Evolutionary conservation across 2,797 vertebrate genomes (phyloP).

Genomic region (Acrocephalus scirpaceus): DNA sequence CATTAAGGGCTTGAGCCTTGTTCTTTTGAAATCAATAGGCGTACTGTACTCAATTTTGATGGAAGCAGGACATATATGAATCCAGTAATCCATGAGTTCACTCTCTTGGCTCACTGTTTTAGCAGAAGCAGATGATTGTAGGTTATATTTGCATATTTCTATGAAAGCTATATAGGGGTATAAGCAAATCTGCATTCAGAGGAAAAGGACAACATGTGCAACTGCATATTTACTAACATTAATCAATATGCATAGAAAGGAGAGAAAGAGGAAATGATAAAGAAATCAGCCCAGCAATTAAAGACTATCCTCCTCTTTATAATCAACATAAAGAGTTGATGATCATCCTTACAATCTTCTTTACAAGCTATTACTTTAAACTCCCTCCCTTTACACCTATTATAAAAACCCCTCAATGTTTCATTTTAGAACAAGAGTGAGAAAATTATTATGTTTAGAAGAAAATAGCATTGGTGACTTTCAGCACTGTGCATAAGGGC

Average conservation of each 20-base stretch:
- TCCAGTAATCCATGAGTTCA: constrained; percentile 12
- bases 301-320: neutral
- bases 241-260: constrained; percentile 48
- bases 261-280: constrained; percentile 57
- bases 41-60: neutral
- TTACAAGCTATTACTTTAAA: constrained; percentile 8
- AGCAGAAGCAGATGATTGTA: constrained; percentile 20
- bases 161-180: neutral
- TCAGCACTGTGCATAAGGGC: constrained; percentile 63
- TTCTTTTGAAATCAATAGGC: neutral
- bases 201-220: neutral
- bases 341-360: neutral
- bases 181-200: constrained; percentile 19
- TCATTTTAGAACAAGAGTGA: constrained; percentile 28
- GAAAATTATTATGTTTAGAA: constrained; percentile 43
- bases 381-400: neutral
- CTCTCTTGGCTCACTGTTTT: constrained; percentile 5
- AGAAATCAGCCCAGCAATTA: constrained; percentile 63
- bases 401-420: neutral
- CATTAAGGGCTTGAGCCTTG: constrained; percentile 22
- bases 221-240: constrained; percentile 39
- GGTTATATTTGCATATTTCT: constrained; percentile 44
- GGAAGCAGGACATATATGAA: neutral
- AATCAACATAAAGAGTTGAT: neutral
- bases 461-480: constrained; percentile 58